Evolutionary conservation across 2,888 invertebrate species (phyloP).

Genomic region (Drosophila longiperda): DNA sequence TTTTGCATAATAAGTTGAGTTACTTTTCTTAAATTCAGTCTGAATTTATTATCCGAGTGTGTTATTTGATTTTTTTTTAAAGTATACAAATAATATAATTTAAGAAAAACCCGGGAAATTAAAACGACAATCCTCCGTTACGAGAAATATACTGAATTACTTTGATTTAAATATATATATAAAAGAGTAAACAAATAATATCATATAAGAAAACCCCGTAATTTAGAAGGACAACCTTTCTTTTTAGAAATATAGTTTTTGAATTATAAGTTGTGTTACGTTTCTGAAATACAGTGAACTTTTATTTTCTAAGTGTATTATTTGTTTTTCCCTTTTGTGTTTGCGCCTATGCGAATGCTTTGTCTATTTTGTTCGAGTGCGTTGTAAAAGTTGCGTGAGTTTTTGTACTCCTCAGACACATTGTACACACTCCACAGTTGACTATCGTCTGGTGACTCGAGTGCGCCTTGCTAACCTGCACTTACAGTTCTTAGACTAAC

Average conservation of each 20-base stretch:
- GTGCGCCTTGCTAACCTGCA: slow-evolving; percentile 69
- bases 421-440: slow-evolving; percentile 51
- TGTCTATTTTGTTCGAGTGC: slow-evolving; percentile 44
- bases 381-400: slow-evolving; percentile 67
- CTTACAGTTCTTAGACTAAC: slow-evolving; percentile 69
- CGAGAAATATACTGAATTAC: too few species aligned
- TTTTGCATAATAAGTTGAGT: background rate
- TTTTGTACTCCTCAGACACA: slow-evolving; percentile 72
- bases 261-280: background rate
- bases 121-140: too few species aligned
- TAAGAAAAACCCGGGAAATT: too few species aligned
- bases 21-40: background rate
- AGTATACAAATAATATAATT: too few species aligned
- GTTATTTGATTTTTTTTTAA: background rate
- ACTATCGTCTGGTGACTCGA: slow-evolving; percentile 56
- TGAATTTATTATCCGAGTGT: background rate
- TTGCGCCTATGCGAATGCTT: slow-evolving; percentile 24
- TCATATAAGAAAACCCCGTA: too few species aligned
- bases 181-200: too few species aligned
- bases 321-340: slow-evolving; percentile 3
- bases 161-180: too few species aligned
- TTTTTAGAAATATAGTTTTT: background rate
- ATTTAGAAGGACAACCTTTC: background rate
- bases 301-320: background rate
- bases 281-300: background rate